These are phyloP conservation scores for Myrmecophaga tridactyla DNA, from an alignment of 2,113 vertebrate genomes.

Conservation along the genomic window DNA sequence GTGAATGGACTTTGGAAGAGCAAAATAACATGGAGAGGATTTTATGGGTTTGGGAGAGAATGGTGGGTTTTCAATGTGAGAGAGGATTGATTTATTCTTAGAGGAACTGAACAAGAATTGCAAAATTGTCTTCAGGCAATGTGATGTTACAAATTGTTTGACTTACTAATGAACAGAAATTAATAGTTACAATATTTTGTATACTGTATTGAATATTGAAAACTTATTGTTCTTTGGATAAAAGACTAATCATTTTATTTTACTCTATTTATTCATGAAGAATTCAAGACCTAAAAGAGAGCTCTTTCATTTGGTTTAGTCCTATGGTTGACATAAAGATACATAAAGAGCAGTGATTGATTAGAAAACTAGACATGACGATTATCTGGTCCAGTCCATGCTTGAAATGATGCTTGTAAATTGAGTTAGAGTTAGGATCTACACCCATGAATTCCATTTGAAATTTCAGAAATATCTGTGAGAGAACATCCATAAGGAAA, in stretches of 20 bases:
- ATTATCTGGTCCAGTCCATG: background rate
- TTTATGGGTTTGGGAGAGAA: background rate
- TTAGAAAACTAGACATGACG: background rate
- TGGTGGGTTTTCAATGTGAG: background rate
- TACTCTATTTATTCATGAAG: background rate
- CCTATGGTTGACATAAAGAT: background rate
- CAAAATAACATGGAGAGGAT: background rate
- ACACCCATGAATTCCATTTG: background rate
- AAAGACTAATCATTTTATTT: background rate
- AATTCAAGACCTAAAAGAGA: background rate
- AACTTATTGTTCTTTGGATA: background rate
- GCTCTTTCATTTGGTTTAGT: background rate
- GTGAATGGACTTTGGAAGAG: background rate
- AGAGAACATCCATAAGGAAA: background rate
- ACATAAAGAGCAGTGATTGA: background rate
- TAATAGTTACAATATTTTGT: background rate
- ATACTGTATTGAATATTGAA: background rate
- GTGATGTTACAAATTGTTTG: background rate
- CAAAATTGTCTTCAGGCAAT: background rate
- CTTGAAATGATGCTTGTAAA: background rate
- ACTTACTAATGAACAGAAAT: background rate
- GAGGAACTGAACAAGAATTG: background rate
- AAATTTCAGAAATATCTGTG: constrained; percentile 1
- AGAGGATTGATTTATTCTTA: background rate
- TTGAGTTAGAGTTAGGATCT: background rate